Base-by-base conservation (phyloP, 2,888 invertebrate species). In the Peribatodes rhomboidaria region DNA sequence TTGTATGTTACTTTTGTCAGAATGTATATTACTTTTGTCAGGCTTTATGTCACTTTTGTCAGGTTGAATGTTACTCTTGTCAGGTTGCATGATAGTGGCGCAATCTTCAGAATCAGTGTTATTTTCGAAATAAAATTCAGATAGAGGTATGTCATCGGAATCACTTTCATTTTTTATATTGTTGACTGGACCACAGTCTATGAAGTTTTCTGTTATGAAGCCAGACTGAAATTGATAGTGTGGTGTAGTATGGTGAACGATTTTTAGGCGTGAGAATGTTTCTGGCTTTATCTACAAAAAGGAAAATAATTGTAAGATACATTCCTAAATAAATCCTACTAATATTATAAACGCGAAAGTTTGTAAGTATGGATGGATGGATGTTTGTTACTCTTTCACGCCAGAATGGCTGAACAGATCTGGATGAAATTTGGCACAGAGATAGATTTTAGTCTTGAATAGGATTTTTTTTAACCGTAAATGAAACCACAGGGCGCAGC, bases 91-190 rank as follows among this genome's bases (percentile, higher is more conserved):
- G 13, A 13, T 50, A 50, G 2, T 10, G 16, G 1, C 16, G 16
- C 11, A 16, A 16, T 49, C 11, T 3, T 31, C 49, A 49, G 31
- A 16, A 16, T 56, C 47, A 41, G 11, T 62, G 14, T 66, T 49
- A 41, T 68, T 39, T 55, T 69, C 76, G 46, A 53, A 60, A 14
- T 81, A 65, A 3, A 84, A 67, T 41, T 80, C 77, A 2, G 85
- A 82, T 11, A 87, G 53, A 0, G 86, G 86, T 41, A 85, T 64
- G 22, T 87, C 87, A 41, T 86, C 85, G 0, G 66, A 27, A 18
- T 83, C 80, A 18, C 71, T 77, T 56, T 85, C 85, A 0, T 60
- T 62, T 59, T 84, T 82, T 2, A 82, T 73, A 0, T 74, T 67
- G 44, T 50, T 60, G n/a, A 44, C 18, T 1, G 67, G 57, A 0